Evolutionary conservation across 2,888 invertebrate genomes (phyloP), one percentile per base, ranked within the genome.

Genomic region (Lydus trimaculatus): DNA sequence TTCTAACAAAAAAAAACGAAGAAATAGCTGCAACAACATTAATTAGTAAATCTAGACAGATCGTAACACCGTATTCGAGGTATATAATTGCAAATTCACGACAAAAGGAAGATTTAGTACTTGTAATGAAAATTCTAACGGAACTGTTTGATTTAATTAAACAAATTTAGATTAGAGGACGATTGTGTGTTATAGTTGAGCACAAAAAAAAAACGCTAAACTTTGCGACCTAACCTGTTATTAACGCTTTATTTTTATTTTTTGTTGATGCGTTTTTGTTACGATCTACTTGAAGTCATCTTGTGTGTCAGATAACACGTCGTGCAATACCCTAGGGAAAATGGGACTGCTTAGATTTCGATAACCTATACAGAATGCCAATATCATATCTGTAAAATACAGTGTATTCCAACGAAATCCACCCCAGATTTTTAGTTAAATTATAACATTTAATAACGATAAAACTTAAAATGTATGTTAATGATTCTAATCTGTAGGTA

Each of bases 331-430:
- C 25, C 56, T 6, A 15, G 56, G 56, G 56, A 25, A 25, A 11
- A 25, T 15, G 25, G 25, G 25, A 56, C 56, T 56, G 23, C 13
- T 25, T 56, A 25, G 56, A 56, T 56, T 56, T 56, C 56, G 25
- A 56, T 56, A 25, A 20, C 56, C 13, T 56, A n/a, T n/a, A 23
- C 56, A 56, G 56, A 25, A 56, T 56, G 25, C 23, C 56, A 56
- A 56, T 56, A 56, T 56, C 48, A 48, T 48, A 48, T 48, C 20
- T 48, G 13, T 48, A 11, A 25, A 13, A 56, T 56, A 56, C 15
- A 56, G 5, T 8, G 56, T 15, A 15, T 56, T 25, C 25, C 56
- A 56, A 25, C 9, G 13, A 13, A 52, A 25, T 1, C 8, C 13
- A 4, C 15, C 56, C 8, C 17, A 2, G 17, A 43, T 43, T 43